Base-by-base conservation (phyloP, 2,888 invertebrate genomes). In the Andrena haemorrhoa region DNA sequence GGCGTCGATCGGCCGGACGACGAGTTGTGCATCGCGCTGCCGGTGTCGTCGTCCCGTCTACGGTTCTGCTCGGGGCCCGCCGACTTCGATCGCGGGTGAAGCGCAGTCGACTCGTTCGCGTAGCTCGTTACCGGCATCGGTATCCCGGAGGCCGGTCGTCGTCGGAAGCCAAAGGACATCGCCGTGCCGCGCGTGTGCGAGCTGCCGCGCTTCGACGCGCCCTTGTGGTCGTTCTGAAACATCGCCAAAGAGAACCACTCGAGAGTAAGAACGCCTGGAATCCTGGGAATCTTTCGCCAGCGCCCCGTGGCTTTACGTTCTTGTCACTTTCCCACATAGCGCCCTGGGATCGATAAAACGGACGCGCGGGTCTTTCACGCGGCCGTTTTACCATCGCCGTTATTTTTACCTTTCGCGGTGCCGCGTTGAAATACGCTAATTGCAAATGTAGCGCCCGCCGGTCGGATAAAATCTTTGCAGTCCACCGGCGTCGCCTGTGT, bases 91-190 rank as follows among this genome's bases (percentile, higher is more conserved):
- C 95, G 93, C 23, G 94, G 94, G 56, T 94, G 93, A 0, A 94
- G 92, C 90, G 82, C 81, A 86, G 79, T 93, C 88, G 83, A 86
- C 87, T 82, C 90, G 61, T 68, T 26, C 0, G 82, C 20, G 10
- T 89, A 84, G 35, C 69, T 83, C 31, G 89, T 81, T 88, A 92
- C 83, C 70, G 93, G 92, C 79, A 92, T 92, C 63, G 94, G 94
- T 72, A 94, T 95, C 68, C 95, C 95, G 51, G 95, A 94, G 77
- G 90, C 58, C 60, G 95, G 95, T 75, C 96, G 96, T 79, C 97
- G 95, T 69, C 97, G 96, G 94, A 98, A 98, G 65, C 98, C 98
- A 93, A 98, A 98, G 60, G 97, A 97, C 92, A 97, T 97, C 77
- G 97, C 96, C 84, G 97, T 96, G 69, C 97, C 97, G 84, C 96